A percentile compares a stretch with the other conserved stretches of the same genome.
phyloP scores from a whole-genome alignment of 2,113 vertebrate species.

The Pseudonaja textilis region DNA sequence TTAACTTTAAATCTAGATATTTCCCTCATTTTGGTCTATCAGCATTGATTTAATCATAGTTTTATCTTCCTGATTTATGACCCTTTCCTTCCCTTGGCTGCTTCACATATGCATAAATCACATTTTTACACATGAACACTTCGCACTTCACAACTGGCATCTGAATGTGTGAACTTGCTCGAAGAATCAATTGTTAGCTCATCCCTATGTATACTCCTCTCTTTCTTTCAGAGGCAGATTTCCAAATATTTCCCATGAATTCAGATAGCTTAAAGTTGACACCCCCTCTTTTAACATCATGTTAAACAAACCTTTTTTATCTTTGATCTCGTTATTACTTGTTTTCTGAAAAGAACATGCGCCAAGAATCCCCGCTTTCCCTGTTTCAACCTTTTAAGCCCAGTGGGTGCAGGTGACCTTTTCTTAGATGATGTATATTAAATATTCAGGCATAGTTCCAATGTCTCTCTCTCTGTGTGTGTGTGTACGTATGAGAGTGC shows the following conservation, averaged over 20 bases:
- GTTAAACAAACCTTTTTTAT: slow-evolving; percentile 17
- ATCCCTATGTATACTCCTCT: no score
- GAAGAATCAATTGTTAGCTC: neutral
- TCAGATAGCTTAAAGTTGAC: neutral
- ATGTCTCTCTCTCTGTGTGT: slow-evolving; percentile 7
- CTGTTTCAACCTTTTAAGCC: slow-evolving; percentile 37
- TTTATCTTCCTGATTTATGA: neutral
- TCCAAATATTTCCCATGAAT: neutral
- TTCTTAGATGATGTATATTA: slow-evolving; percentile 45
- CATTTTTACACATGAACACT: no score
- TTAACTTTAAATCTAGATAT: neutral
- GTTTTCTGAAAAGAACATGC: slow-evolving; percentile 30
- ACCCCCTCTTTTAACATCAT: neutral
- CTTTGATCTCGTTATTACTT: slow-evolving; percentile 19
- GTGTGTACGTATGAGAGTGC: neutral
- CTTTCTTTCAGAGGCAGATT: neutral
- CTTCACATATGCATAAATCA: neutral
- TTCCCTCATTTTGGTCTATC: neutral
- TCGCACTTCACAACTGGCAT: neutral
- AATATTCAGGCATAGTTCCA: slow-evolving; percentile 39
- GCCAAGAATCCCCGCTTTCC: neutral
- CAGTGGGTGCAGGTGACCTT: slow-evolving; percentile 44
- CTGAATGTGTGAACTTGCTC: neutral
- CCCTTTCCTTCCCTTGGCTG: neutral
- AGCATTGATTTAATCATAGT: neutral